These are phyloP conservation scores for Lordiphosa collinella DNA, from an alignment of 1,140 invertebrate genomes.

Conservation along the genomic window DNA sequence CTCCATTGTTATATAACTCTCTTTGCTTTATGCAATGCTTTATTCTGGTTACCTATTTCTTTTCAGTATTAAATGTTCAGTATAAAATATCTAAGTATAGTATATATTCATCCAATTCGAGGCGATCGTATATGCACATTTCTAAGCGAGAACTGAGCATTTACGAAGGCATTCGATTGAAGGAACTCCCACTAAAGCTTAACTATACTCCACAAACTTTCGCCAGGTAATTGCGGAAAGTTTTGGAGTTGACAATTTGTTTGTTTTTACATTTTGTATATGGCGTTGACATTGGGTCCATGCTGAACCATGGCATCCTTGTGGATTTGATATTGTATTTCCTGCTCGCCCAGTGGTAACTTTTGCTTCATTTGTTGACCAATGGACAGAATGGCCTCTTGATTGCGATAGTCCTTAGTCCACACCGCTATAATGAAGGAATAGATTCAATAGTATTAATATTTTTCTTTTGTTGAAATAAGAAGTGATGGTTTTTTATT, in stretches of 20 bases:
- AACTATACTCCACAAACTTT: neutral
- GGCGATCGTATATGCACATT: slow-evolving; percentile 40
- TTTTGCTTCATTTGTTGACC: slow-evolving; percentile 93
- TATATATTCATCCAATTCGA: slow-evolving; percentile 1
- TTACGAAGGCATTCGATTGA: slow-evolving; percentile 17
- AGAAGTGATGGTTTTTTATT: too few species aligned
- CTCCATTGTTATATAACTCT: slow-evolving; percentile 3
- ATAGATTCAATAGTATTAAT: too few species aligned
- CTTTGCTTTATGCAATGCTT: slow-evolving; percentile 31
- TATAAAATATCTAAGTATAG: slow-evolving; percentile 11
- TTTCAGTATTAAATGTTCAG: neutral
- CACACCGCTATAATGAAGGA: slow-evolving; percentile 84
- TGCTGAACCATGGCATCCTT: slow-evolving; percentile 91
- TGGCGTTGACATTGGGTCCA: slow-evolving; percentile 90
- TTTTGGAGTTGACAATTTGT: too few species aligned
- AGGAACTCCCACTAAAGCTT: neutral
- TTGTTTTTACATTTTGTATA: slow-evolving; percentile 80
- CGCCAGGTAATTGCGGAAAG: too few species aligned
- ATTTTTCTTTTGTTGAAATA: too few species aligned
- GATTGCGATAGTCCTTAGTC: slow-evolving; percentile 91
- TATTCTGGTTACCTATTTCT: slow-evolving; percentile 33
- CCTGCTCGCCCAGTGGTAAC: slow-evolving; percentile 80
- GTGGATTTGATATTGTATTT: slow-evolving; percentile 89
- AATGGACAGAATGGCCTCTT: slow-evolving; percentile 88
- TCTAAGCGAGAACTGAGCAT: slow-evolving; percentile 38